phyloP scores from a whole-genome alignment of 2,113 vertebrate genomes.

The Gasterosteus nipponicus region DNA sequence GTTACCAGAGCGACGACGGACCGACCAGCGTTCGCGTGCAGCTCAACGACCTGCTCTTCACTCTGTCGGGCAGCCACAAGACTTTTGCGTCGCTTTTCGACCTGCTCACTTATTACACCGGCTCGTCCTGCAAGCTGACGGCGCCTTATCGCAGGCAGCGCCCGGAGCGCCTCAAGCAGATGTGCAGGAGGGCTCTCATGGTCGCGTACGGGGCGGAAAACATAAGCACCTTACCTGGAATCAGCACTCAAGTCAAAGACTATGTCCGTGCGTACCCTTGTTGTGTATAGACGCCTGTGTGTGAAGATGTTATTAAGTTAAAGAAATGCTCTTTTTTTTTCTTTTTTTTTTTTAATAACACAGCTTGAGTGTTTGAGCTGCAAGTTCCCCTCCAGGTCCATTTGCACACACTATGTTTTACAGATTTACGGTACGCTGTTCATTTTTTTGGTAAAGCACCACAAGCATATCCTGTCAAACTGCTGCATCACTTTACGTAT shows the following conservation, averaged over 20 bases:
- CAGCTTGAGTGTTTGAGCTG: not conserved
- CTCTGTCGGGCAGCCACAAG: constrained; percentile 90
- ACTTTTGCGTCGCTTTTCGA: constrained; percentile 89
- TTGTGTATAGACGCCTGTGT: constrained; percentile 72
- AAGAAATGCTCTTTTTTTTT: not conserved
- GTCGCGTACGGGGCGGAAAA: constrained; percentile 84
- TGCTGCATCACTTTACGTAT: not conserved
- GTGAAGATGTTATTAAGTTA: not conserved
- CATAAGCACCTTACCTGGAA: constrained; percentile 78
- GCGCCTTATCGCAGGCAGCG: constrained; percentile 85
- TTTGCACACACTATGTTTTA: constrained; percentile 19
- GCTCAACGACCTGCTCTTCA: constrained; percentile 87
- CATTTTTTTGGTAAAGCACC: not conserved
- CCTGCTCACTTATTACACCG: constrained; percentile 89
- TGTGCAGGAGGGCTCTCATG: constrained; percentile 88
- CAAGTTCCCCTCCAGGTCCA: not conserved
- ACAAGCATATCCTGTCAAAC: not conserved
- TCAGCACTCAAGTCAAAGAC: constrained; percentile 83
- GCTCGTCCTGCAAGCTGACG: constrained; percentile 87
- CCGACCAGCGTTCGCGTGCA: constrained; percentile 92
- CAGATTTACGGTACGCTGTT: too few species aligned
- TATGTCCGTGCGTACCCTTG: constrained; percentile 88
- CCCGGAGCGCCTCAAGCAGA: constrained; percentile 87
- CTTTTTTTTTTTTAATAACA: not conserved
- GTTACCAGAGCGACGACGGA: constrained; percentile 87